Percentiles rank a stretch among this genome's conserved stretches.
phyloP scores from a whole-genome alignment of 2,113 vertebrate genomes.

The Axis porcinus region DNA sequence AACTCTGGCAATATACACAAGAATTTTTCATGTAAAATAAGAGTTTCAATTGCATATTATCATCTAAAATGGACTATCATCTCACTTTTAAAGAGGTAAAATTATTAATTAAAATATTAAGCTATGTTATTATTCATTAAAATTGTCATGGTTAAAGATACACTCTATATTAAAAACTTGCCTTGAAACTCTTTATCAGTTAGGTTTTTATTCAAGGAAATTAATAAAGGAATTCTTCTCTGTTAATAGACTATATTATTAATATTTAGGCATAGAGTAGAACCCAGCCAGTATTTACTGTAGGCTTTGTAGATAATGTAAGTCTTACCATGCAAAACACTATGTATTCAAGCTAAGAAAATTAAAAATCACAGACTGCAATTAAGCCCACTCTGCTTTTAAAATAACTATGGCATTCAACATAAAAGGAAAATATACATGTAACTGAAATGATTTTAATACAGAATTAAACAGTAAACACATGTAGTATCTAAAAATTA shows the following conservation, averaged over 20 bases:
- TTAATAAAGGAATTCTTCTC: neutral
- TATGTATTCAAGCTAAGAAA: neutral
- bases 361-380: neutral
- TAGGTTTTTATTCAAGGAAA: slow-evolving; percentile 25
- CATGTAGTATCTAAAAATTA: neutral
- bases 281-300: neutral
- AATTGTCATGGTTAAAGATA: neutral
- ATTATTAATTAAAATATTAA: slow-evolving; percentile 24
- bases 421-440: neutral
- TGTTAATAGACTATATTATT: neutral
- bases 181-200: neutral
- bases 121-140: neutral
- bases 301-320: neutral
- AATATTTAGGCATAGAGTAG: neutral
- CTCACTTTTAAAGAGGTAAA: slow-evolving; percentile 1
- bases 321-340: neutral
- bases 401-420: neutral
- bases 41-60: neutral
- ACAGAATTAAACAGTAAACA: neutral
- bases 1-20: neutral
- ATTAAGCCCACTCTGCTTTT: neutral
- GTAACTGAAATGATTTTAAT: slow-evolving; percentile 32
- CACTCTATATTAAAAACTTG: neutral
- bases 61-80: slow-evolving; percentile 1
- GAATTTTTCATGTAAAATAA: slow-evolving; percentile 1